Evolutionary conservation across 2,113 vertebrate species (phyloP).

Genomic region (Syngnathoides biaculeatus): DNA sequence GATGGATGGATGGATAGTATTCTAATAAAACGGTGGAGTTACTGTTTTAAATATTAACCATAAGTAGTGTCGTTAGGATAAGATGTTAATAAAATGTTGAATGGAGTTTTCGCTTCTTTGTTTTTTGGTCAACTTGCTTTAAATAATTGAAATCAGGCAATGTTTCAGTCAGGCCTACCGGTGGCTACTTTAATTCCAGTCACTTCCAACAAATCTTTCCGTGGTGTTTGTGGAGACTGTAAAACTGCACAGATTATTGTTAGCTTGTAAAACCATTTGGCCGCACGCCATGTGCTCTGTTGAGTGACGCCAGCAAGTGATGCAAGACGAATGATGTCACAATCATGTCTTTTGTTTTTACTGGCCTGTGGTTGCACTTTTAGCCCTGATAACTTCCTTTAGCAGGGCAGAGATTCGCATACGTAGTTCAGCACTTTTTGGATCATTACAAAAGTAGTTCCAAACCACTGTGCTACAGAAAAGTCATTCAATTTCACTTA

Average conservation of each 20-base stretch:
- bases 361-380: neutral
- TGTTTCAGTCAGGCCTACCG: no score
- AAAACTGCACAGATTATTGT: neutral
- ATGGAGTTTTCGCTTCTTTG: no score
- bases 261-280: neutral
- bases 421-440: neutral
- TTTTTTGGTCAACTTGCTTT: no score
- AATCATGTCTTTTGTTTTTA: neutral
- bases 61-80: no score
- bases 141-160: no score
- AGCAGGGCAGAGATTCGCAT: neutral
- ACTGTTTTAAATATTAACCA: no score
- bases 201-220: no score
- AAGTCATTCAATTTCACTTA: no score
- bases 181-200: neutral
- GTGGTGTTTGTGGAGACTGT: no score
- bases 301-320: neutral
- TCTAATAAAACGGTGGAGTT: no score
- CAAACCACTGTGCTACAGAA: neutral
- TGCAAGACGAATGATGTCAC: neutral
- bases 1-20: no score
- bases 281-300: neutral
- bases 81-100: no score
- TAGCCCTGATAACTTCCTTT: neutral
- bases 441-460: neutral